Evolutionary conservation across 2,113 vertebrate species (phyloP).

Genomic region (Lanius ludovicianus): DNA sequence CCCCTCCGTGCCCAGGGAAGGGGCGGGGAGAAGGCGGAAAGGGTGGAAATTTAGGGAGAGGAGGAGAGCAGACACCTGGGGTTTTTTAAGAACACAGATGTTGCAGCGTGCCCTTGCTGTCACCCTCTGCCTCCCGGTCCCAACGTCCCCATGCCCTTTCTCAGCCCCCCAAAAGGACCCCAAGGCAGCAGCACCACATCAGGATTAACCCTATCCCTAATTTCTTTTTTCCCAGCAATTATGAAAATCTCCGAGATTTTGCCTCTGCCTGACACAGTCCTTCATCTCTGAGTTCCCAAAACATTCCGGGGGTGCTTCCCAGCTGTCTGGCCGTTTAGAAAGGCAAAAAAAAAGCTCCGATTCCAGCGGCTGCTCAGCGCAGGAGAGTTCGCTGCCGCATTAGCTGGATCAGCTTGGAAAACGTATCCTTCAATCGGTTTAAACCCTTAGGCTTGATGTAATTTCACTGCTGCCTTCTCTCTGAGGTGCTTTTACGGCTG

Average conservation of each 20-base stretch:
- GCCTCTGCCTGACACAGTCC: background rate
- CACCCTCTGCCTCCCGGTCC: background rate
- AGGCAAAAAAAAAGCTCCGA: background rate
- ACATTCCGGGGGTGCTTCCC: background rate
- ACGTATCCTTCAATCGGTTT: conserved; percentile 34
- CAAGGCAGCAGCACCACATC: background rate
- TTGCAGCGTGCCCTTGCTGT: rapidly evolving
- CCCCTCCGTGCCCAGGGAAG: background rate
- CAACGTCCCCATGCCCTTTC: background rate
- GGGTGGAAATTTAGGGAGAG: background rate
- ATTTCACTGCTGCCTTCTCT: conserved; percentile 36
- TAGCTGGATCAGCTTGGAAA: conserved; percentile 16
- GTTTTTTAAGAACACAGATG: rapidly evolving
- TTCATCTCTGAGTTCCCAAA: background rate
- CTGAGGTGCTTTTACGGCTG: conserved; percentile 2
- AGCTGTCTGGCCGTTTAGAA: background rate
- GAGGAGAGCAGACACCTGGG: background rate
- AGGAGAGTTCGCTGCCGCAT: background rate
- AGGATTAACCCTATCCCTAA: rapidly evolving
- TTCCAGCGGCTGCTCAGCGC: background rate
- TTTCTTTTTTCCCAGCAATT: background rate
- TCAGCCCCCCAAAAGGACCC: background rate
- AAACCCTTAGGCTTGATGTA: conserved; percentile 40
- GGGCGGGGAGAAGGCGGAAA: background rate
- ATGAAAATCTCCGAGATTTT: background rate